phyloP scores from a whole-genome alignment of 2,888 invertebrate species.

The Noctua janthina region DNA sequence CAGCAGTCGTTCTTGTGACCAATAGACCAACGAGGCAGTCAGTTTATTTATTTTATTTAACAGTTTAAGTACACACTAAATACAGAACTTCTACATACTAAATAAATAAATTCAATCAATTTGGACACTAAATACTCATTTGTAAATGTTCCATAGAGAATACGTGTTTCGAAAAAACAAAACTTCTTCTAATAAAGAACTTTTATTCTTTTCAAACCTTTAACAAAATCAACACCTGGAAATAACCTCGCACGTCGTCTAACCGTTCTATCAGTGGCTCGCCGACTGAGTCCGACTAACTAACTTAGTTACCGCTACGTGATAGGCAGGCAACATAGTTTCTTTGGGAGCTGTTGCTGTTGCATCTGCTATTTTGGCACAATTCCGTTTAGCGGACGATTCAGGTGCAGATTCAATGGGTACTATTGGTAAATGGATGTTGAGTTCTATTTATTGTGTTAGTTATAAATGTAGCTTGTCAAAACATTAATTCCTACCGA shows the following conservation, averaged over 20 bases:
- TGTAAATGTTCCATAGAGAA: background rate
- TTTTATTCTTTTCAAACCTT: background rate
- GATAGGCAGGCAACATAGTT: constrained; percentile 35
- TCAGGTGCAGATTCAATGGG: constrained; percentile 8
- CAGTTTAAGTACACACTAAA: no score
- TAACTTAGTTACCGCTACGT: constrained; percentile 33
- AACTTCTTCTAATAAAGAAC: background rate
- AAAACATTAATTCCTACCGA: background rate
- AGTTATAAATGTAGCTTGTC: background rate
- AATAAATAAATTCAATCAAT: background rate
- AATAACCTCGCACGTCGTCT: constrained; percentile 2
- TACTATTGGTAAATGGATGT: constrained; percentile 1
- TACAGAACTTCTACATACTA: no score
- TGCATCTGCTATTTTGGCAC: constrained; percentile 36
- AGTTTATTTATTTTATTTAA: no score
- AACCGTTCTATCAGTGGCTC: constrained; percentile 19
- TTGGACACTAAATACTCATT: background rate
- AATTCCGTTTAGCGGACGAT: constrained; percentile 17
- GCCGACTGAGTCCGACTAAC: constrained; percentile 16
- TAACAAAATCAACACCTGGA: background rate
- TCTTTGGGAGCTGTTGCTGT: constrained; percentile 31
- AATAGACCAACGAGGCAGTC: no score
- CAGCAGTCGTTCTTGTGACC: no score
- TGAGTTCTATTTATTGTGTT: background rate
- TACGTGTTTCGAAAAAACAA: background rate